Evolutionary conservation across 2,113 vertebrate genomes (phyloP).

Genomic region (Megatriorchis doriae): DNA sequence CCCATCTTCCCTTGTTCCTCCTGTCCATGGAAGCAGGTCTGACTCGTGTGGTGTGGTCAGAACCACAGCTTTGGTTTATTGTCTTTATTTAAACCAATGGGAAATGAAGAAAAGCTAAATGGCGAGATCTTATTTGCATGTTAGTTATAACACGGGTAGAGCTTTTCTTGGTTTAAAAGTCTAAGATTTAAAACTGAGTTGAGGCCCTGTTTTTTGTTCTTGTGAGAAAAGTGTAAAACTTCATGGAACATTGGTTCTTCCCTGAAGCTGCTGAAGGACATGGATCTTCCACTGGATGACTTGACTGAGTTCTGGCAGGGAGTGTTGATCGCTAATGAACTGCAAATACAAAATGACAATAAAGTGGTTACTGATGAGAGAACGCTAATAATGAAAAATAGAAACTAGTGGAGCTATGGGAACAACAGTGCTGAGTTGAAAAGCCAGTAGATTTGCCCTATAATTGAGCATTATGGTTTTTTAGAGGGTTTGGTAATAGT

Average conservation of each 20-base stretch:
- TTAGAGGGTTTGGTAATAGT: not conserved
- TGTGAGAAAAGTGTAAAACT: not conserved
- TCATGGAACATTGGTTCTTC: not conserved
- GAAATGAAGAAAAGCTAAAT: not conserved
- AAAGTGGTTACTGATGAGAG: not conserved
- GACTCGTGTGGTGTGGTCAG: not conserved
- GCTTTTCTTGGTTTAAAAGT: not conserved
- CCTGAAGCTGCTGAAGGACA: not conserved
- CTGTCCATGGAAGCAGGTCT: not conserved
- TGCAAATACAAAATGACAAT: not conserved
- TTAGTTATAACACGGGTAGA: not conserved
- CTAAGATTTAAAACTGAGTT: not conserved
- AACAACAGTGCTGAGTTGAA: not conserved
- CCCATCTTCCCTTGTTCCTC: not conserved
- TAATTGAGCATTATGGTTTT: not conserved
- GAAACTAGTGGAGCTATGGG: not conserved
- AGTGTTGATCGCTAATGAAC: not conserved
- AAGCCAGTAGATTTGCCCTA: not conserved
- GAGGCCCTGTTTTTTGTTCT: not conserved
- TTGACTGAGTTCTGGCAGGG: not conserved
- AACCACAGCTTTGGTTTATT: not conserved
- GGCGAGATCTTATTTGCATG: not conserved
- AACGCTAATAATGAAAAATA: not conserved
- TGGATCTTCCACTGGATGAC: not conserved
- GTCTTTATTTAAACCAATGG: not conserved